Percentiles rank a stretch among this genome's conserved stretches.
These are phyloP conservation scores for Stramonita haemastoma DNA, from an alignment of 2,888 invertebrate species.

Conservation along the genomic window DNA sequence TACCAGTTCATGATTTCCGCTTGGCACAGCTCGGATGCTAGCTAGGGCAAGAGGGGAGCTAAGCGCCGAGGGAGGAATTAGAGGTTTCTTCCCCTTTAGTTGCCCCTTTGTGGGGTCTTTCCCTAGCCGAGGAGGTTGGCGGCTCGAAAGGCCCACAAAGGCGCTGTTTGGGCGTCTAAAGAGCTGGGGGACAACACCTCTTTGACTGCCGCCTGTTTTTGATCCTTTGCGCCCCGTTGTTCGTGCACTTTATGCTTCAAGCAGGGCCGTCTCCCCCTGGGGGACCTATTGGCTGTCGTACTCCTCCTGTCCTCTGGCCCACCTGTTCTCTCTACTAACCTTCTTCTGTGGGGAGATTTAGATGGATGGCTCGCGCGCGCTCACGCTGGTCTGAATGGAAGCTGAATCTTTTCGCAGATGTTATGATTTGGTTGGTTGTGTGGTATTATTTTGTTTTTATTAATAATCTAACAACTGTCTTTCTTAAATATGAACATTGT, in stretches of 20 bases:
- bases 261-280: background rate
- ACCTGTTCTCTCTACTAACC: background rate
- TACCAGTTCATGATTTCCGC: conserved; percentile 39
- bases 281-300: background rate
- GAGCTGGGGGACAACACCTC: background rate
- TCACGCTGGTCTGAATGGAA: no score
- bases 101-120: conserved; percentile 15
- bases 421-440: no score
- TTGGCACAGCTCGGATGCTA: background rate
- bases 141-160: background rate
- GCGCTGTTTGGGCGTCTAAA: background rate
- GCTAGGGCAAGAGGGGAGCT: no score
- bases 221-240: background rate
- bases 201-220: background rate
- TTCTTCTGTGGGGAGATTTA: background rate
- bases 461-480: no score
- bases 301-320: background rate
- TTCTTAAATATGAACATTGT: no score
- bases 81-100: conserved; percentile 9
- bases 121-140: background rate
- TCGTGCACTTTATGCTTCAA: conserved; percentile 7
- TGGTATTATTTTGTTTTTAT: no score
- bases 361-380: no score
- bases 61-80: conserved; percentile 1
- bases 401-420: no score